phyloP scores from a whole-genome alignment of 1,140 invertebrate genomes.

The Anastrepha obliqua region DNA sequence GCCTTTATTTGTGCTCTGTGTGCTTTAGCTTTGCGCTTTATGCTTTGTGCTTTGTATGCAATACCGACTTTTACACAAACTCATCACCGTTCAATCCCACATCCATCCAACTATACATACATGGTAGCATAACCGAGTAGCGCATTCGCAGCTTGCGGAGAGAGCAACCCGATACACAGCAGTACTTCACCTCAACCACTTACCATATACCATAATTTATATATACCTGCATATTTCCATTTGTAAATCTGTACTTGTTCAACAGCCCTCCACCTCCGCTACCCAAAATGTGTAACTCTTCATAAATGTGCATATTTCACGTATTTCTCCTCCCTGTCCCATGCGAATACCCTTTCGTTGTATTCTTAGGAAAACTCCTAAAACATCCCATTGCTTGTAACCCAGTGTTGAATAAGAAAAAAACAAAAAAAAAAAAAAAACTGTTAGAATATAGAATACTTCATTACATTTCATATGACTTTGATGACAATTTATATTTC shows the following conservation, averaged over 20 bases:
- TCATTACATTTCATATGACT: neutral
- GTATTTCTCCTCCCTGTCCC: too few relatives aligned
- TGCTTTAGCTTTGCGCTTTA: neutral
- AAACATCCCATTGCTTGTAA: neutral
- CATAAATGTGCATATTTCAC: too few relatives aligned
- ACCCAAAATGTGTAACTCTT: too few relatives aligned
- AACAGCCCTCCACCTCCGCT: too few relatives aligned
- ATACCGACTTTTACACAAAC: neutral
- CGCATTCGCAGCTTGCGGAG: neutral
- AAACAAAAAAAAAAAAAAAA: constrained; percentile 40
- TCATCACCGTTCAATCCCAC: neutral
- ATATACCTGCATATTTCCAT: too few relatives aligned
- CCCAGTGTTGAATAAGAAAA: constrained; percentile 23
- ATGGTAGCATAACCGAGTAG: neutral
- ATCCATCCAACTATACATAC: neutral
- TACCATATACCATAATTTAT: too few relatives aligned
- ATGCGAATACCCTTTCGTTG: too few relatives aligned
- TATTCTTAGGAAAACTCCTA: neutral
- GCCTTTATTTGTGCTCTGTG: neutral
- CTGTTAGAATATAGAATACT: neutral
- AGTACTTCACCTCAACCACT: neutral
- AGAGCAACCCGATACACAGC: neutral
- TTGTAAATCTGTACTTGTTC: too few relatives aligned
- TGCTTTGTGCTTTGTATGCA: neutral
- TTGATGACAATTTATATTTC: constrained; percentile 10